Base-by-base conservation (phyloP, 2,113 vertebrate genomes). In the Catharus fuscescens region DNA sequence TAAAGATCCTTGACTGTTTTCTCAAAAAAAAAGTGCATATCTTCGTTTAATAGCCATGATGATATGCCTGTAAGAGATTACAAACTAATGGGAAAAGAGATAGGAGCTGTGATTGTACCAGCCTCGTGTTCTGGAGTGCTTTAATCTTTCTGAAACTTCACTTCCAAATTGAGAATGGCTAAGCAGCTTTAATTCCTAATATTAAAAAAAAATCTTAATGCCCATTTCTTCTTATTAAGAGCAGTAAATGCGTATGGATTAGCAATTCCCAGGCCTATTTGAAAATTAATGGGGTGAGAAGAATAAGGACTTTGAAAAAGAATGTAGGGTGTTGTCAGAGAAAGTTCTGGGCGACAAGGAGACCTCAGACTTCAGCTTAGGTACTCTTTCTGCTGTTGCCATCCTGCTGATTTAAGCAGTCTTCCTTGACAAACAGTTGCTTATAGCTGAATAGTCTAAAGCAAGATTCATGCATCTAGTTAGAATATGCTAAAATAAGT, bases 101-200 rank as follows among this genome's bases (percentile, higher is more conserved):
- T 95, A 47, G 60, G 79, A 93, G 54, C 24, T 90, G 13, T 94
- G 93, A 96, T 93, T 96, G 74, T 90, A 72, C 94, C 56, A 65
- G 73, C 66, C 36, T 89, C 28, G 3, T 91, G 70, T 96, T 86
- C 80, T 93, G 80, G 88, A 89, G 61, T 72, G 52, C 86, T 94
- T 95, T 97, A 95, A 97, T 97, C 95, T 97, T 97, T 94, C 60
- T 92, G 82, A 90, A 96, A 66, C 76, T 96, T 78, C 66, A 91
- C 77, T 97, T 98, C 91, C 94, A 94, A 95, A 95, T 94, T 96
- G 71, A 94, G 80, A 92, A 92, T 95, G 42, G 74, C 89, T 94
- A 96, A 93, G 93, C 94, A 96, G 60, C 89, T 96, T 96, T 97
- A 90, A 90, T 94, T 96, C 66, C 44, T 96, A 95, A 91, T 96